Percentiles rank a stretch among this genome's conserved stretches.
phyloP scores from a whole-genome alignment of 2,888 invertebrate species.

The Diadromus collaris region DNA sequence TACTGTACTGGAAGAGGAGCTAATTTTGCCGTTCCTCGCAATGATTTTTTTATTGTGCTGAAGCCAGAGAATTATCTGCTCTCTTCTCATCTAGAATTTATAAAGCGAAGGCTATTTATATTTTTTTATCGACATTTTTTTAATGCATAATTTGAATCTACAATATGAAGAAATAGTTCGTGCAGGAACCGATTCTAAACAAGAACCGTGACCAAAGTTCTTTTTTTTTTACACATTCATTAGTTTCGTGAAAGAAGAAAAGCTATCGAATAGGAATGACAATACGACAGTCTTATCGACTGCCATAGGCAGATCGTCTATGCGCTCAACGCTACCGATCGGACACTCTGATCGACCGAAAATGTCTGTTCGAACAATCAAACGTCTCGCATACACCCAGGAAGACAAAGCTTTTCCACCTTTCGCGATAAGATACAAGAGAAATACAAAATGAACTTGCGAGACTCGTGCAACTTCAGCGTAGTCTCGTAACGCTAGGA shows the following conservation, averaged over 20 bases:
- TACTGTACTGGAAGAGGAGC: background rate
- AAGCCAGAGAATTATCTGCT: background rate
- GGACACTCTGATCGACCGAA: background rate
- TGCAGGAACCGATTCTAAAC: background rate
- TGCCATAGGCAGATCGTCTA: background rate
- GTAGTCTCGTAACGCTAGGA: slow-evolving; percentile 11
- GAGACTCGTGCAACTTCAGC: background rate
- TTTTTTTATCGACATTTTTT: background rate
- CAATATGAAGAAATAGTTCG: background rate
- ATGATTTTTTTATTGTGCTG: background rate
- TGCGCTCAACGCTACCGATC: background rate
- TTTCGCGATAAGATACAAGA: slow-evolving; percentile 5
- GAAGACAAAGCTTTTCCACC: background rate
- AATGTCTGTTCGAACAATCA: background rate
- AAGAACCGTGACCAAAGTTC: background rate
- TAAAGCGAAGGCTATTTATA: background rate
- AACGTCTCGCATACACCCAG: background rate
- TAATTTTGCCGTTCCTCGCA: background rate
- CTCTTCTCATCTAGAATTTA: background rate
- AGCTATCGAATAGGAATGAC: background rate
- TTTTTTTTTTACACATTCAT: background rate
- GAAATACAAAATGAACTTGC: background rate
- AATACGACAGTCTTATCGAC: background rate
- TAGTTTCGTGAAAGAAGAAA: background rate
- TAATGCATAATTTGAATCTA: background rate